Percentiles rank a stretch among this genome's conserved stretches.
phyloP scores from a whole-genome alignment of 1,140 invertebrate species.

The Drosophila hydei region DNA sequence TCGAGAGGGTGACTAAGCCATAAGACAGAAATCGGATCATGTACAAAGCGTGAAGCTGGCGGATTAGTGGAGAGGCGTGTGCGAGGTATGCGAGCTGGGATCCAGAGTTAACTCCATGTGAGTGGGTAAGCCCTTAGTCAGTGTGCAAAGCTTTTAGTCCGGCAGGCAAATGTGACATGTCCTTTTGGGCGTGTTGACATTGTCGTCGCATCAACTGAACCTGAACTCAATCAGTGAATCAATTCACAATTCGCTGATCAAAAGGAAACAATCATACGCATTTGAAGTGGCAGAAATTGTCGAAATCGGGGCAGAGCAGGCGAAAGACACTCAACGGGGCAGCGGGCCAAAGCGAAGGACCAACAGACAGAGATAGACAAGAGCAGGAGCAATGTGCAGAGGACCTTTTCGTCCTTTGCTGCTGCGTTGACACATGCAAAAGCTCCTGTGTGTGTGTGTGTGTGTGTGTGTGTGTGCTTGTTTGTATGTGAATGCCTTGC shows the following conservation, averaged over 20 bases:
- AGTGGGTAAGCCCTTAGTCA: conserved; percentile 30
- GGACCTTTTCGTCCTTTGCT: conserved; percentile 66
- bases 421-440: conserved; percentile 73
- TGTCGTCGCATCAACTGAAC: conserved; percentile 76
- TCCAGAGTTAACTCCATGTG: background rate
- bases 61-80: background rate
- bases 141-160: conserved; percentile 17
- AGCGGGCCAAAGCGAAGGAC: background rate
- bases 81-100: background rate
- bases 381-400: conserved; percentile 5
- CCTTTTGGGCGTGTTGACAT: conserved; percentile 57
- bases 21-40: conserved; percentile 7
- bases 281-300: conserved; percentile 82
- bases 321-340: conserved; percentile 17
- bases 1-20: background rate
- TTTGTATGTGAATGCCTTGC: conserved; percentile 41
- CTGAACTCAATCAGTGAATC: conserved; percentile 82
- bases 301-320: conserved; percentile 41
- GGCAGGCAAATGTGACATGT: conserved; percentile 31
- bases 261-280: conserved; percentile 83
- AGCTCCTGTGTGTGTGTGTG: conserved; percentile 43
- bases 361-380: conserved; percentile 1
- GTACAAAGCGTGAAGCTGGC: background rate
- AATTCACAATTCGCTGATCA: conserved; percentile 82
- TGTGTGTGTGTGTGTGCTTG: conserved; percentile 46